These are phyloP conservation scores for Quadriops clusia DNA, from an alignment of 2,888 invertebrate species.

Conservation along the genomic window DNA sequence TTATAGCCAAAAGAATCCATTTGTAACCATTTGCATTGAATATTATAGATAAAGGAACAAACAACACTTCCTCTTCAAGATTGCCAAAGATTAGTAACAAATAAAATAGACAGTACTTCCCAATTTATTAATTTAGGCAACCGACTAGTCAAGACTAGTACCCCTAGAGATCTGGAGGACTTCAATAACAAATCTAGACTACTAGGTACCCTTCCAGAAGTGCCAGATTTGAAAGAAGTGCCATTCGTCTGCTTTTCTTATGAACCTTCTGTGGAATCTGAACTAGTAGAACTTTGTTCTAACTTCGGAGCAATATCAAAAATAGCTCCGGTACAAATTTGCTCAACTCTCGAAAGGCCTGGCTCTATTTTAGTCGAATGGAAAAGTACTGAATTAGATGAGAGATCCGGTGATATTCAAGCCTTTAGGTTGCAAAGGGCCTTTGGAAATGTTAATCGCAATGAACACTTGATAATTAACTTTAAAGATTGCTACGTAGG, in stretches of 20 bases:
- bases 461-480: constrained; percentile 25
- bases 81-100: too few relatives aligned
- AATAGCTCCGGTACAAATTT: constrained; percentile 34
- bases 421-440: constrained; percentile 37
- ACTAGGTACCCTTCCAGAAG: constrained; percentile 42
- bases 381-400: constrained; percentile 36
- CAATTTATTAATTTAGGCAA: too few relatives aligned
- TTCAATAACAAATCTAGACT: constrained; percentile 25
- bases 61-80: too few relatives aligned
- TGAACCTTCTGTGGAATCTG: constrained; percentile 26
- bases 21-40: too few relatives aligned
- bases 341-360: constrained; percentile 39
- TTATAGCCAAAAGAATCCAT: too few relatives aligned
- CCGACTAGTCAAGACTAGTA: too few relatives aligned
- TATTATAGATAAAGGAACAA: too few relatives aligned
- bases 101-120: too few relatives aligned
- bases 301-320: constrained; percentile 27
- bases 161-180: constrained; percentile 21
- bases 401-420: constrained; percentile 35
- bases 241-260: constrained; percentile 41
- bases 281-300: constrained; percentile 22
- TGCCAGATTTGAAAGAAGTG: constrained; percentile 43
- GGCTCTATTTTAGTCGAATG: constrained; percentile 43
- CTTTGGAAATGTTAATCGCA: constrained; percentile 31
- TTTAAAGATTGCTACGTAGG: constrained; percentile 39